phyloP scores from a whole-genome alignment of 1,140 invertebrate species.

The Calephelis virginiensis region DNA sequence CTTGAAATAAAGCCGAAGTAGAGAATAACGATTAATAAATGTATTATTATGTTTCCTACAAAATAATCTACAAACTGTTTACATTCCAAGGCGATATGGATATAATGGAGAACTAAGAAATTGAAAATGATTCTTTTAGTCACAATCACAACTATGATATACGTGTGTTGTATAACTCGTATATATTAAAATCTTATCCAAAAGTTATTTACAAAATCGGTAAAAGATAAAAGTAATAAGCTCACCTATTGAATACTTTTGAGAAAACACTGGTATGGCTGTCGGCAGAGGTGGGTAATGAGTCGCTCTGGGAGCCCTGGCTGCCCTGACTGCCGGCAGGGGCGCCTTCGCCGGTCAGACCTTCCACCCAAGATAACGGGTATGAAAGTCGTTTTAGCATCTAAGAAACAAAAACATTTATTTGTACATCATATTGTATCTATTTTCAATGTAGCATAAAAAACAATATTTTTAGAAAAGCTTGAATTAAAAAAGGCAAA shows the following conservation, averaged over 20 bases:
- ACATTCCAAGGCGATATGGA: too few relatives aligned
- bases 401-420: slow-evolving; percentile 60
- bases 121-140: too few relatives aligned
- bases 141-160: too few relatives aligned
- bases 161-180: not conserved
- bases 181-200: not conserved
- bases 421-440: not conserved
- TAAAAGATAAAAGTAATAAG: not conserved
- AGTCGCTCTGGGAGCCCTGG: slow-evolving; percentile 67
- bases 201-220: not conserved
- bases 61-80: too few relatives aligned
- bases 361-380: slow-evolving; percentile 95
- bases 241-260: slow-evolving; percentile 93
- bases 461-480: too few relatives aligned
- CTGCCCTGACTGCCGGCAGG: slow-evolving; percentile 43
- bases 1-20: too few relatives aligned
- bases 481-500: too few relatives aligned
- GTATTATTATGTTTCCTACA: too few relatives aligned
- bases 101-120: too few relatives aligned
- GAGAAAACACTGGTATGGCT: slow-evolving; percentile 89
- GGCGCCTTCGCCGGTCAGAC: slow-evolving; percentile 83
- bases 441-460: slow-evolving; percentile 3
- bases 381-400: slow-evolving; percentile 94
- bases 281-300: slow-evolving; percentile 82
- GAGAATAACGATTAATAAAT: too few relatives aligned